Conservation (phyloP, 2,113 vertebrate species). For the Mus musculus region DNA sequence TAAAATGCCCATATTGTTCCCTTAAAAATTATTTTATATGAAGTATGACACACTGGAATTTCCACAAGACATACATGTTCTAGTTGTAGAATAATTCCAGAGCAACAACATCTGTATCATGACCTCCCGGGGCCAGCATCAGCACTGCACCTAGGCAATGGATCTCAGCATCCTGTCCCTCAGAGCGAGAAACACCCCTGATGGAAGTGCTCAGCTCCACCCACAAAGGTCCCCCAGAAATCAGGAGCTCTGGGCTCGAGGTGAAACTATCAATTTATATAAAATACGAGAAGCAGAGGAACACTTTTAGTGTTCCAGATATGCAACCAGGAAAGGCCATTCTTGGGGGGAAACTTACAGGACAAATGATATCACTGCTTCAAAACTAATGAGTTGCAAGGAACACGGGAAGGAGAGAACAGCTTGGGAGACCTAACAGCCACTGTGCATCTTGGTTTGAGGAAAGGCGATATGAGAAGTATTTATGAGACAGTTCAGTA, state of each 20-base stretch:
- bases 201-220: background rate
- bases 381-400: background rate
- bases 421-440: background rate
- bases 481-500: constrained; percentile 32
- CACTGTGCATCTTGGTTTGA: background rate
- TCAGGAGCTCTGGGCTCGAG: background rate
- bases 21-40: background rate
- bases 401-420: background rate
- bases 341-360: background rate
- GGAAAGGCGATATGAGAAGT: constrained; percentile 39
- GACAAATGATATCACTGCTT: background rate
- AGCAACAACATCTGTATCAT: background rate
- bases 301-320: background rate
- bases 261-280: background rate
- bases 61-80: background rate
- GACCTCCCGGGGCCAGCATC: background rate
- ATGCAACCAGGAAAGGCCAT: constrained; percentile 6
- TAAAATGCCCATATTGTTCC: constrained; percentile 17
- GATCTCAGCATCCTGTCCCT: background rate
- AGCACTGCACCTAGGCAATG: background rate
- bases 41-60: background rate
- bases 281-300: background rate
- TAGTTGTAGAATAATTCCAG: constrained; percentile 32
- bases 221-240: background rate
- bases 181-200: background rate